Evolutionary conservation across 2,797 vertebrate genomes (phyloP).

Genomic region (Psittacula derbiana): DNA sequence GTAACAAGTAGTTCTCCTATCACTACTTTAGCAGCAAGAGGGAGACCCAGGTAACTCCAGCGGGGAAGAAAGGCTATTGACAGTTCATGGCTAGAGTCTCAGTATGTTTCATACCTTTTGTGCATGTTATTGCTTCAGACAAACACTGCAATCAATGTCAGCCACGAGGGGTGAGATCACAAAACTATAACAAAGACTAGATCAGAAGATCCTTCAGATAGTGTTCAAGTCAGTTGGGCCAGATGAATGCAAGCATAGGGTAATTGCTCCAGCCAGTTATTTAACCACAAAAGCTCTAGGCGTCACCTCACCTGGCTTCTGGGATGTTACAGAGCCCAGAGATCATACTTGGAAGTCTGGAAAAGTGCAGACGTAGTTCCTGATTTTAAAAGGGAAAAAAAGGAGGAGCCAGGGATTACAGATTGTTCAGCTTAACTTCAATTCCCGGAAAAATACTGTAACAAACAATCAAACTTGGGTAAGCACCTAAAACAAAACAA

Average conservation of each 20-base stretch:
- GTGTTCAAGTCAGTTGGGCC: not conserved
- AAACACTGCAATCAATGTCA: not conserved
- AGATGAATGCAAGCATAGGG: not conserved
- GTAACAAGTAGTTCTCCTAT: not conserved
- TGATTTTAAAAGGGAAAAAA: constrained; percentile 60
- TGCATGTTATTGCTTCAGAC: not conserved
- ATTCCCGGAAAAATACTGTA: constrained; percentile 66
- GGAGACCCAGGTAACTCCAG: rapidly evolving
- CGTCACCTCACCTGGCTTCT: not conserved
- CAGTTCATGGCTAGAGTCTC: not conserved
- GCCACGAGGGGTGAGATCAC: not conserved
- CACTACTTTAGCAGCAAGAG: not conserved
- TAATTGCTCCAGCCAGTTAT: not conserved
- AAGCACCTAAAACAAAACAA: constrained; percentile 55
- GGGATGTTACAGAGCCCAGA: not conserved
- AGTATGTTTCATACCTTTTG: not conserved
- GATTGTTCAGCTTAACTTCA: constrained; percentile 61
- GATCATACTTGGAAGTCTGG: not conserved
- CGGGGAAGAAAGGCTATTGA: not conserved
- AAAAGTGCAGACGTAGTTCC: constrained; percentile 50
- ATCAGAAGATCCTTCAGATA: not conserved
- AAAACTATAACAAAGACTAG: not conserved
- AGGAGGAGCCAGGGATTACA: constrained; percentile 54
- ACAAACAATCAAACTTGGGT: constrained; percentile 61
- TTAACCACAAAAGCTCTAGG: not conserved